Conservation (phyloP, 2,888 invertebrate genomes). For the Scelioninae gen. 1 region DNA sequence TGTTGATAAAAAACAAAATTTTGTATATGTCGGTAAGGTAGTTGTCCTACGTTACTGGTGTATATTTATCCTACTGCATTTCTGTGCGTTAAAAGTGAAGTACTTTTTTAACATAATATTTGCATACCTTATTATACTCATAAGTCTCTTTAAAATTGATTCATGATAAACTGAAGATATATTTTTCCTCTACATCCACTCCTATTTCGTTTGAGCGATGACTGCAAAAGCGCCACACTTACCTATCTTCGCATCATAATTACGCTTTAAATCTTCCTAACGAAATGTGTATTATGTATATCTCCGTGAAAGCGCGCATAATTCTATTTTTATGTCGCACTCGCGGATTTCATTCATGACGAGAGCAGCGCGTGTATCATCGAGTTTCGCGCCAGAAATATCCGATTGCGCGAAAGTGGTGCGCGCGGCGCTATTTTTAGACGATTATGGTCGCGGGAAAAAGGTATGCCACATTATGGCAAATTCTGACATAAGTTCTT, state of each 20-base stretch:
- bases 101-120: too few relatives aligned
- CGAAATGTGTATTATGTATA: constrained; percentile 31
- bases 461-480: constrained; percentile 1
- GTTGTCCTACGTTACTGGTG: too few relatives aligned
- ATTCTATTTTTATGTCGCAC: constrained; percentile 50
- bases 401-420: constrained; percentile 24
- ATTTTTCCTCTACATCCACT: too few relatives aligned
- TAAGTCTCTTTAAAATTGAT: too few relatives aligned
- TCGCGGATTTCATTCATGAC: constrained; percentile 60
- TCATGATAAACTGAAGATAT: too few relatives aligned
- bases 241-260: constrained; percentile 56
- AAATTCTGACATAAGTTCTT: constrained; percentile 17
- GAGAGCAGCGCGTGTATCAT: constrained; percentile 16
- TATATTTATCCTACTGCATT: too few relatives aligned
- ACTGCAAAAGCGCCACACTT: constrained; percentile 18
- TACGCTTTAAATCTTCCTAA: constrained; percentile 44
- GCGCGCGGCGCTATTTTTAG: constrained; percentile 31
- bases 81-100: too few relatives aligned
- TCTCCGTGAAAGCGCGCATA: constrained; percentile 41
- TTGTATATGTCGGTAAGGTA: too few relatives aligned
- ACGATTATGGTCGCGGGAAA: constrained; percentile 26
- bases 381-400: constrained; percentile 40
- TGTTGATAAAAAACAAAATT: too few relatives aligned
- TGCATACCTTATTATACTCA: too few relatives aligned
- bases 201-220: too few relatives aligned